Percentiles rank a stretch among this genome's conserved stretches.
Conservation (phyloP, 2,888 invertebrate species). For the Spilosoma lubricipeda region DNA sequence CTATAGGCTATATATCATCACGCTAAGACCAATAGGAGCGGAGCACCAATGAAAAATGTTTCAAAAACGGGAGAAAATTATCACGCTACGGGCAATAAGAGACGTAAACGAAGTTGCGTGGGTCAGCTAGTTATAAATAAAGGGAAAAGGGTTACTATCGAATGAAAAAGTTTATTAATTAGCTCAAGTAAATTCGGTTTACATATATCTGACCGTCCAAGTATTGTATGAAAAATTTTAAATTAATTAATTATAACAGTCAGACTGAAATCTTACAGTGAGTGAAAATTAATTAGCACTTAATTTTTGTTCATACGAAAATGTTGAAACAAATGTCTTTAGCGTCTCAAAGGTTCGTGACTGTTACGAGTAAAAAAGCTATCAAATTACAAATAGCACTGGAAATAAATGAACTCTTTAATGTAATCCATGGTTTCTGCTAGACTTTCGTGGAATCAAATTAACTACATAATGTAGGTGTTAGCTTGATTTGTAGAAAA, state of each 20-base stretch:
- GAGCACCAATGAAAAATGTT: too few relatives aligned
- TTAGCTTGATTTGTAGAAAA: constrained; percentile 27
- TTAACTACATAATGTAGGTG: constrained; percentile 20
- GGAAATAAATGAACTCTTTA: constrained; percentile 48
- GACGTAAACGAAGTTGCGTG: too few relatives aligned
- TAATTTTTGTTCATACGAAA: constrained; percentile 25
- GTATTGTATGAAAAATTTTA: not conserved
- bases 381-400: constrained; percentile 58
- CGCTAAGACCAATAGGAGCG: too few relatives aligned
- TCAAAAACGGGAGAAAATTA: too few relatives aligned
- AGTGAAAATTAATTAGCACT: constrained; percentile 5
- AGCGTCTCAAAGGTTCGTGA: constrained; percentile 57
- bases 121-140: too few relatives aligned
- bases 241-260: not conserved
- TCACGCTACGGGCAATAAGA: too few relatives aligned
- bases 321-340: constrained; percentile 22
- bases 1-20: too few relatives aligned
- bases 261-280: not conserved
- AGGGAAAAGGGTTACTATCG: too few relatives aligned
- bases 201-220: not conserved
- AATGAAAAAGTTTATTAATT: too few relatives aligned
- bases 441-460: constrained; percentile 65
- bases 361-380: constrained; percentile 50
- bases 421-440: constrained; percentile 44
- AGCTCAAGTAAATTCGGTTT: too few relatives aligned